Evolutionary conservation across 2,113 vertebrate species (phyloP), one percentile per base, ranked within the genome.

Genomic region (Tyrannus savana): DNA sequence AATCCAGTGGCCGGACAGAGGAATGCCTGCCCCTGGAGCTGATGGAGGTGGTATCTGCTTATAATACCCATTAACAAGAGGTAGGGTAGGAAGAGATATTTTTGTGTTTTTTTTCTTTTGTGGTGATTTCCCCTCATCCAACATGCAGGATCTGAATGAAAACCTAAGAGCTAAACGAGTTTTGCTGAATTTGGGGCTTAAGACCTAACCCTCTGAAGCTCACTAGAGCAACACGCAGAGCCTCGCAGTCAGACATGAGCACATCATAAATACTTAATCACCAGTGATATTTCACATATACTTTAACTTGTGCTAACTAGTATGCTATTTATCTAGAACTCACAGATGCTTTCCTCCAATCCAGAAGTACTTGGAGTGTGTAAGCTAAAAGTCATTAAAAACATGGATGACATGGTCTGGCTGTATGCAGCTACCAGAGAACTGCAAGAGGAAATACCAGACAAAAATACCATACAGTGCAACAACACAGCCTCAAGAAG

Each of bases 41-140:
- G 37, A 31, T 52, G 15, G 16, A 47, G 19, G 13, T 33, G 13
- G 17, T 0, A 0, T 62, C 37, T 56, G 8, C 4, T 76, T 60
- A 22, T 10, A 59, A 71, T 23, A 42, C 4, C 16, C n/a, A 37
- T 82, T 55, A 66, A 66, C 4, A 76, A 71, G 63, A 59, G 12
- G 37, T 19, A 47, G 56, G 5, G 5, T 27, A 12, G 30, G 56
- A 84, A 63, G 37, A 46, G 33, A 50, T 35, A 52, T 74, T 74
- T 76, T 68, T 68, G 12, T 55, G 19, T 39, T 79, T n/a, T 47
- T 47, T 84, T 79, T 69, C 14, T 64, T 53, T 56, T 64, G 31
- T 49, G 35, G 44, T 66, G 14, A 42, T 21, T 66, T 35, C 17
- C 14, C 10, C 33, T 82, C 33, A 82, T 67, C 2, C 35, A 50